Evolutionary conservation across 2,888 invertebrate species (phyloP).

Genomic region (Calameuta idolon): DNA sequence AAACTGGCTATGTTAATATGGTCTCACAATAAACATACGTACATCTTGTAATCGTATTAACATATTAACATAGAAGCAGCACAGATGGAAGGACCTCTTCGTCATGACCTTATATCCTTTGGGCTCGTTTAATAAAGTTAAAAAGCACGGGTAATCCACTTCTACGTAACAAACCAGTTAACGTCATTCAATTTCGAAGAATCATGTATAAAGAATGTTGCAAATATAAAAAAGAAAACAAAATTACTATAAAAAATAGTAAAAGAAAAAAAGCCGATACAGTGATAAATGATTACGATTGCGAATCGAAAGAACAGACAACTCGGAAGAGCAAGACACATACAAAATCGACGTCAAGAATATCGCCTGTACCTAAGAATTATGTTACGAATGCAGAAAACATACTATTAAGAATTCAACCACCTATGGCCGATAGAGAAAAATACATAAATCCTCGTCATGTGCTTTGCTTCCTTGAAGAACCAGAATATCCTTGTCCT

Average conservation of each 20-base stretch:
- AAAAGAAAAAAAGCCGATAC: background rate
- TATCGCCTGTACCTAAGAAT: background rate
- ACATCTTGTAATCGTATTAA: background rate
- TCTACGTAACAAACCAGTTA: background rate
- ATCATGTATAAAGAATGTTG: conserved; percentile 24
- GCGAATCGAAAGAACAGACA: background rate
- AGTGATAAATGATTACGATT: background rate
- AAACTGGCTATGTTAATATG: background rate
- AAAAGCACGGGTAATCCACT: background rate
- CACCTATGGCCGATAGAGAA: conserved; percentile 39
- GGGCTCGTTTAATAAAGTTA: background rate
- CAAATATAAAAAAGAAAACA: conserved; percentile 20
- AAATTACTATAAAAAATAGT: conserved; percentile 10
- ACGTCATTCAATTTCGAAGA: background rate
- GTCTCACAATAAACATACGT: background rate
- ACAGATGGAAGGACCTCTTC: background rate
- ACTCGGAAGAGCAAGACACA: conserved; percentile 1
- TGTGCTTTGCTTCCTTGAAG: conserved; percentile 32
- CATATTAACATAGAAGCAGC: background rate
- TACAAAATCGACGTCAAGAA: background rate
- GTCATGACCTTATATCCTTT: background rate
- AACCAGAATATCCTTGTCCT: background rate
- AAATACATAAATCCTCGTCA: conserved; percentile 35
- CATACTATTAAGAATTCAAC: conserved; percentile 40
- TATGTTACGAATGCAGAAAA: conserved; percentile 18